A percentile compares a stretch with the other conserved stretches of the same genome.
Evolutionary conservation across 2,888 invertebrate genomes (phyloP).

Genomic region (Mimachlamys varia): DNA sequence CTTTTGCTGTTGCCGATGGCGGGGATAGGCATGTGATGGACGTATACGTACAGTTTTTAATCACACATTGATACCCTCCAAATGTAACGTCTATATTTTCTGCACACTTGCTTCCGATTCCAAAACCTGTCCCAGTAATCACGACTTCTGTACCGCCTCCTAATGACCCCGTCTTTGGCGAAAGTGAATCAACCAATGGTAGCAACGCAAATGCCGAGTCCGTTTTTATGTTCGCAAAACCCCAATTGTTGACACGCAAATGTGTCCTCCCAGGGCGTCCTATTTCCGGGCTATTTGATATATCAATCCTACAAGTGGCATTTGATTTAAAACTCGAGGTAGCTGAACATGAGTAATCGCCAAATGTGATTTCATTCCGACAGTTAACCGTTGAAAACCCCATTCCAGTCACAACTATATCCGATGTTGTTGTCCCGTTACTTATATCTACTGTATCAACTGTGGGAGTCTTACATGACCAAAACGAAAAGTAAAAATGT

Average conservation of each 20-base stretch:
- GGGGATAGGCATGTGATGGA: slow-evolving; percentile 56
- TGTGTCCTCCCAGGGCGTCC: slow-evolving; percentile 55
- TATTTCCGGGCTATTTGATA: slow-evolving; percentile 55
- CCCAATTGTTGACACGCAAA: slow-evolving; percentile 59
- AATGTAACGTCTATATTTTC: slow-evolving; percentile 52
- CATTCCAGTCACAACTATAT: slow-evolving; percentile 59
- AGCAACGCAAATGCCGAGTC: slow-evolving; percentile 56
- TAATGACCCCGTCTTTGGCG: slow-evolving; percentile 55
- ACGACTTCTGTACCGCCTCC: slow-evolving; percentile 59
- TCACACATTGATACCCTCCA: slow-evolving; percentile 55
- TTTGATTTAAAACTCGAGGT: slow-evolving; percentile 42
- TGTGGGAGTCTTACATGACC: slow-evolving; percentile 61
- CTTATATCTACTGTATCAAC: slow-evolving; percentile 53
- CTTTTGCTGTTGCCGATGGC: slow-evolving; percentile 45
- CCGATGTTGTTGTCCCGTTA: slow-evolving; percentile 63
- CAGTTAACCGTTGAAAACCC: slow-evolving; percentile 63
- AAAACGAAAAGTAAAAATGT: slow-evolving; percentile 65
- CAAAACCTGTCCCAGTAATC: slow-evolving; percentile 66
- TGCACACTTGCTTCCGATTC: slow-evolving; percentile 49
- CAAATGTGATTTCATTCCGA: slow-evolving; percentile 67
- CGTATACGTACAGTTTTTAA: slow-evolving; percentile 56
- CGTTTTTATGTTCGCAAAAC: slow-evolving; percentile 50
- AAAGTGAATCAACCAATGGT: slow-evolving; percentile 56
- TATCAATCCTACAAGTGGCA: slow-evolving; percentile 54
- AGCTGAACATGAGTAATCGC: slow-evolving; percentile 52